Base-by-base conservation (phyloP, 2,797 vertebrate genomes). In the Smutsia temminckii region DNA sequence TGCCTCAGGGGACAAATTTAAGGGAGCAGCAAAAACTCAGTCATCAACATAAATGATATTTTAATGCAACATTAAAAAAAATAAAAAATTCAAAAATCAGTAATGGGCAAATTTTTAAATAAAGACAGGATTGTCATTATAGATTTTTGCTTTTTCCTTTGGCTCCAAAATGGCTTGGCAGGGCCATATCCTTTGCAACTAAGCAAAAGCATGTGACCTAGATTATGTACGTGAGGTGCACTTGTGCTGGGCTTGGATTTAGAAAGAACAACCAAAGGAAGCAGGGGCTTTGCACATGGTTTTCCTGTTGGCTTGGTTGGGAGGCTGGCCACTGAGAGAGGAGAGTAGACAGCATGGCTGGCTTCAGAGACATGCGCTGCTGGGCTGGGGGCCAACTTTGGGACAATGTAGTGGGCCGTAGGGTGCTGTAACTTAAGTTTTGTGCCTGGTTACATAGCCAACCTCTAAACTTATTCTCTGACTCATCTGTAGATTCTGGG, bases 201-300 rank as follows among this genome's bases (percentile, higher is more conserved):
- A 23, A 74, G 37, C 34, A 51, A 34, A 79, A 59, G 5, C 4
- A 3, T 3, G 42, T 18, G 53, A 40, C 29, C 17, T 37, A 57
- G 53, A 11, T 0, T 5, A 1, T 7, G 16, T 7, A 46, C 1
- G 5, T 13, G 78, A 53, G 32, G 21, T 12, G 5, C 11, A 3
- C 23, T 25, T 29, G 4, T 23, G 18, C 8, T 4, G 20, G 14
- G 8, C 61, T 32, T 85, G 9, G 46, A 25, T 78, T 83, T 93
- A 66, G 32, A 51, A 53, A 78, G 51, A 46, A 7, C n/a, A 25
- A 17, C 7, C 4, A 10, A 55, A 77, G 17, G 49, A 61, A 85
- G 71, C 3, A 3, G 34, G 69, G 34, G 11, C 18, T 1, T 21
- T n/a, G 23, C 17, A 1, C 4, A 32, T 5, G 42, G 27, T 25